Conservation (phyloP, 2,113 vertebrate species). For the Peromyscus californicus region DNA sequence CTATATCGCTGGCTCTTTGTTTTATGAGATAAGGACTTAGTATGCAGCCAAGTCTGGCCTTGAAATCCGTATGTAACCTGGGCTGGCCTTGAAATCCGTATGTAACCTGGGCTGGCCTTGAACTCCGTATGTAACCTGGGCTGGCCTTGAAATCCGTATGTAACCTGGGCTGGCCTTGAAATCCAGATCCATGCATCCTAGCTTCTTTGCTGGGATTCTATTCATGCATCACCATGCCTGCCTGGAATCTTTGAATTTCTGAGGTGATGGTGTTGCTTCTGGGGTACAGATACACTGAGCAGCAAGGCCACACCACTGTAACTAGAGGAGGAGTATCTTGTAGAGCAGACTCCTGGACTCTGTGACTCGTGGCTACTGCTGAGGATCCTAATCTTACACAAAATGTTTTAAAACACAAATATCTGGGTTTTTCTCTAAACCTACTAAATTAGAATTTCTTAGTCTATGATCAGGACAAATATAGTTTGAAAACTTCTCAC, state of each 20-base stretch:
- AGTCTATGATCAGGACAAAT: neutral
- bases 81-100: neutral
- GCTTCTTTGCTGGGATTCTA: neutral
- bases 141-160: neutral
- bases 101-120: neutral
- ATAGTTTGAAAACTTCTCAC: neutral
- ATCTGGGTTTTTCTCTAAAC: neutral
- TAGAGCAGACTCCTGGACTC: neutral
- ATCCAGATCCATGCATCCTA: neutral
- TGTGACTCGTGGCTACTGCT: neutral
- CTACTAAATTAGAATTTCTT: neutral
- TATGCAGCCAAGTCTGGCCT: neutral
- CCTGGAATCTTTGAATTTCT: neutral
- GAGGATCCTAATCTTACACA: neutral
- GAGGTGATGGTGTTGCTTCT: neutral
- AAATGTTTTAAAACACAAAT: neutral
- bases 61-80: neutral
- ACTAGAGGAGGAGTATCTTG: neutral
- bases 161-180: neutral
- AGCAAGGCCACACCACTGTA: neutral
- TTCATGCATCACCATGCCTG: neutral
- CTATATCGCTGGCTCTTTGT: neutral
- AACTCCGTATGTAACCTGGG: neutral
- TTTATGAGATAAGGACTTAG: neutral
- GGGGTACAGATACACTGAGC: neutral